Conservation (phyloP, 2,888 invertebrate species). For the Thysanoteuthis rhombus region DNA sequence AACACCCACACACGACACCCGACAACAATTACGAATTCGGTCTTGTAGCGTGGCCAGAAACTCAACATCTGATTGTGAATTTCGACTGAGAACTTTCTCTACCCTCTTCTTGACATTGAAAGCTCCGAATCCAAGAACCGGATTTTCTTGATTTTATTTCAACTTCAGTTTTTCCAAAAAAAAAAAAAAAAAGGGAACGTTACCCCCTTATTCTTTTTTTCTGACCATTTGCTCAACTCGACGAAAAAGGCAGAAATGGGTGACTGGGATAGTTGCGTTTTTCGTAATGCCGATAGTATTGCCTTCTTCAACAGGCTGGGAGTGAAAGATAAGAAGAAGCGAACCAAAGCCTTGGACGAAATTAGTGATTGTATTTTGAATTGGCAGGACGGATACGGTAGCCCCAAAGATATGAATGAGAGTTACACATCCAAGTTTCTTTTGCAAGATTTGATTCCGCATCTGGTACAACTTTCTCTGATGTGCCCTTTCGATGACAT, state of each 20-base stretch:
- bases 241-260: background rate
- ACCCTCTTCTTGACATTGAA: no score
- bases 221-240: background rate
- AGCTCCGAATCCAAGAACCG: no score
- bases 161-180: no score
- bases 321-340: background rate
- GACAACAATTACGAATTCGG: no score
- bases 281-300: background rate
- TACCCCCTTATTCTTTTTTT: no score
- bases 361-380: background rate
- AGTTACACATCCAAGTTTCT: conserved; percentile 12
- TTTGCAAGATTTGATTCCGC: background rate
- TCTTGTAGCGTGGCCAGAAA: no score
- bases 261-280: background rate
- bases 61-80: no score
- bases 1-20: no score
- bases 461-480: background rate
- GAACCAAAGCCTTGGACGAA: background rate
- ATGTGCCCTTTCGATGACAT: background rate
- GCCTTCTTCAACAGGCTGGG: background rate
- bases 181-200: no score
- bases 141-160: no score
- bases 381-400: background rate
- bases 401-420: background rate
- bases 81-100: no score